phyloP scores from a whole-genome alignment of 2,888 invertebrate genomes.

The Andrena chrysosceles region DNA sequence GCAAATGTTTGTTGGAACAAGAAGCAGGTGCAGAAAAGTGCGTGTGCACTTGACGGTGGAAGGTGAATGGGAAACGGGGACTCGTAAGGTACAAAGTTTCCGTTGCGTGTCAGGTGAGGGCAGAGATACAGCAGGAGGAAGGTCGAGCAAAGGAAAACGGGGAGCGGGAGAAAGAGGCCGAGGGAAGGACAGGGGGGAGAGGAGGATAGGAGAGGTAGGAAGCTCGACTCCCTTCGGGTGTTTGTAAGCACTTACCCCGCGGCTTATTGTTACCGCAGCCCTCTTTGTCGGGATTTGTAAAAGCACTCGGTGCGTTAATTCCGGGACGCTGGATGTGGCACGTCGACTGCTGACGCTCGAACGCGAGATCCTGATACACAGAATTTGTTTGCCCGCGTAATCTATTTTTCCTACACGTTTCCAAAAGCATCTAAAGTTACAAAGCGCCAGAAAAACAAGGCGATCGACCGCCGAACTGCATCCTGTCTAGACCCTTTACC shows the following conservation, averaged over 20 bases:
- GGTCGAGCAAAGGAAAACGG: constrained; percentile 1
- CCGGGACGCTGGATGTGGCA: constrained; percentile 69
- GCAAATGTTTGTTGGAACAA: not conserved
- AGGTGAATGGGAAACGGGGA: constrained; percentile 10
- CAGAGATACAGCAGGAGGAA: constrained; percentile 1
- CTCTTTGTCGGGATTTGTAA: constrained; percentile 81
- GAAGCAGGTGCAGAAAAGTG: constrained; percentile 5
- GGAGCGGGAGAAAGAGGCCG: constrained; percentile 14
- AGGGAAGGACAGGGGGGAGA: constrained; percentile 6
- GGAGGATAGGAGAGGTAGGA: constrained; percentile 42
- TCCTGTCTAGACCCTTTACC: no score
- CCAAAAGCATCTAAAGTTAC: constrained; percentile 18
- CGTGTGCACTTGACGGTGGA: constrained; percentile 33
- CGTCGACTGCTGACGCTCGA: constrained; percentile 33
- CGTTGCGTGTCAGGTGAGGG: constrained; percentile 23
- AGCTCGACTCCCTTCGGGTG: constrained; percentile 68
- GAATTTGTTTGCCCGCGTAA: constrained; percentile 62
- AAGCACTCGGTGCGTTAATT: constrained; percentile 80
- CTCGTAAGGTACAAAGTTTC: constrained; percentile 24
- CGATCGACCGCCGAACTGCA: no score
- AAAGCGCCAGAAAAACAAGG: not conserved
- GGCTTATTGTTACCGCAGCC: constrained; percentile 80
- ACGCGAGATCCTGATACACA: constrained; percentile 44
- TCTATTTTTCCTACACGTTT: constrained; percentile 44
- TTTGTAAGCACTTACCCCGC: constrained; percentile 79